Evolutionary conservation across 2,797 vertebrate species (phyloP).

Genomic region (Myioborus melanocephalus): DNA sequence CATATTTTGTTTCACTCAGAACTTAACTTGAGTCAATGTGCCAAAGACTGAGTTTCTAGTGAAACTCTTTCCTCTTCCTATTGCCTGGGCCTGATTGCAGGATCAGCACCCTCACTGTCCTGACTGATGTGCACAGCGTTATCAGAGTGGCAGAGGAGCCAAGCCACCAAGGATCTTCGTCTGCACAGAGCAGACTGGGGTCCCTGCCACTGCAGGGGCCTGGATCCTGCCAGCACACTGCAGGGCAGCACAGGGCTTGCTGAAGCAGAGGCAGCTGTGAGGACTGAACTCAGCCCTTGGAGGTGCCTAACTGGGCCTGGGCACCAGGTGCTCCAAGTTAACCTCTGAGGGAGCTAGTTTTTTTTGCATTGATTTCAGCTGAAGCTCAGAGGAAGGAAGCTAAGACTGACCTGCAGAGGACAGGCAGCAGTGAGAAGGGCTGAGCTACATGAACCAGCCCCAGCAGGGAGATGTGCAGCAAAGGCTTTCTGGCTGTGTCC

Average conservation of each 20-base stretch:
- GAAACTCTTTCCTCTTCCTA: neutral
- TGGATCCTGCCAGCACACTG: neutral
- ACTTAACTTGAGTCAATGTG: neutral
- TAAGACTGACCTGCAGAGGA: neutral
- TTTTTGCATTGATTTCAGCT: neutral
- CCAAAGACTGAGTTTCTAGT: neutral
- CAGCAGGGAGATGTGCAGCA: rapidly evolving
- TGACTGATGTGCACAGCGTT: rapidly evolving
- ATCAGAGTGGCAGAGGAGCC: neutral
- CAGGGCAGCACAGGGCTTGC: neutral
- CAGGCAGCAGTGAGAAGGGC: rapidly evolving
- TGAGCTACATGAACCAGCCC: neutral
- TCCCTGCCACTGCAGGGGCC: neutral
- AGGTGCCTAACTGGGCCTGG: neutral
- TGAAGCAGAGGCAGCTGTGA: rapidly evolving
- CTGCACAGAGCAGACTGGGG: neutral
- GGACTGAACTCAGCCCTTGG: rapidly evolving
- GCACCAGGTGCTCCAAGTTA: neutral
- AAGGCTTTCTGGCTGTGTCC: neutral
- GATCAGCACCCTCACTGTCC: neutral
- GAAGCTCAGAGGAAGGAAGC: neutral
- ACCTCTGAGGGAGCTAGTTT: neutral
- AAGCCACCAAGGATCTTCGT: neutral
- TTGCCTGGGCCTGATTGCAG: neutral
- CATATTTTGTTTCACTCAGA: neutral